A percentile compares a stretch with the other conserved stretches of the same genome.
Conservation (phyloP, 2,113 vertebrate genomes). For the Choloepus hoffmanni region DNA sequence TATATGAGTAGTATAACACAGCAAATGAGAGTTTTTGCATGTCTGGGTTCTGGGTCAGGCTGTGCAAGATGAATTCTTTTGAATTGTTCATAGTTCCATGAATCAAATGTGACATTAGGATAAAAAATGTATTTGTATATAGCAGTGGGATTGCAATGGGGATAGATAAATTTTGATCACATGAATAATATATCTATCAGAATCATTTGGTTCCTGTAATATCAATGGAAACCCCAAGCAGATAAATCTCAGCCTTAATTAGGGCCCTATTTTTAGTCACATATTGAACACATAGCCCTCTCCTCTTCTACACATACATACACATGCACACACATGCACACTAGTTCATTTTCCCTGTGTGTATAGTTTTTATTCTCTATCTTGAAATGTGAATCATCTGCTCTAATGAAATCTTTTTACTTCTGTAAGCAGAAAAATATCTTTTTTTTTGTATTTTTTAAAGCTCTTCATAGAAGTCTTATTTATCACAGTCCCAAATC, state of each 20-base stretch:
- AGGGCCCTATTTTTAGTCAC: not conserved
- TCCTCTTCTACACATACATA: not conserved
- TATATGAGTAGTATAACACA: not conserved
- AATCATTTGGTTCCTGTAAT: not conserved
- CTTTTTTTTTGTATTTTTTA: too few species aligned
- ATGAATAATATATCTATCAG: not conserved
- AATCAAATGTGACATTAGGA: not conserved
- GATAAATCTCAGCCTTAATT: not conserved
- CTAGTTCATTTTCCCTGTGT: too few species aligned
- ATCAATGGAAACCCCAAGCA: not conserved
- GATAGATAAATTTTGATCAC: not conserved
- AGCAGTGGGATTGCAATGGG: not conserved
- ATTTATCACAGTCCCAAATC: too few species aligned
- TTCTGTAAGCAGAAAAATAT: too few species aligned
- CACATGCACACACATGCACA: too few species aligned
- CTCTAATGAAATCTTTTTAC: too few species aligned
- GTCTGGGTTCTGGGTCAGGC: conserved; percentile 46
- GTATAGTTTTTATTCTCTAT: too few species aligned
- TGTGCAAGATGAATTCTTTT: conserved; percentile 57
- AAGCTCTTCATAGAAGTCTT: too few species aligned
- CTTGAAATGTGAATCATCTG: too few species aligned
- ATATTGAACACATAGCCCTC: not conserved
- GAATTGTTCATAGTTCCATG: not conserved
- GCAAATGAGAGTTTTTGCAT: not conserved
- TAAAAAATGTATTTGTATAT: not conserved